phyloP scores from a whole-genome alignment of 2,113 vertebrate species.

The Pampusana beccarii region DNA sequence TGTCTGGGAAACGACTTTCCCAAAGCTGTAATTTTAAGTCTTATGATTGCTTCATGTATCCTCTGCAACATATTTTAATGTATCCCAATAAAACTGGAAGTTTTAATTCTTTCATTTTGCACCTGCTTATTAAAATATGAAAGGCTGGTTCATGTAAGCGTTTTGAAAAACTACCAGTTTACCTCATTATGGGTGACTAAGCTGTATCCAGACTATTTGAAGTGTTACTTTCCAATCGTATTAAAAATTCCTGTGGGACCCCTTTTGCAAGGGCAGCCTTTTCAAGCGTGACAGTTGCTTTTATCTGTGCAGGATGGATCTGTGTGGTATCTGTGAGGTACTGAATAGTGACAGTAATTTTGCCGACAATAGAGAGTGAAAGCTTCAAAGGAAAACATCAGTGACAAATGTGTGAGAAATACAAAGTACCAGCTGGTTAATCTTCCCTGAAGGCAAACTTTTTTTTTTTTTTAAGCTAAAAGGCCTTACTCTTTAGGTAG shows the following conservation, averaged over 20 bases:
- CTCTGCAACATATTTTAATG: not conserved
- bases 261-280: not conserved
- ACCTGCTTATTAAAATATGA: conserved; percentile 65
- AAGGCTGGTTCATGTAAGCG: not conserved
- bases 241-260: not conserved
- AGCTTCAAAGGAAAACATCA: not conserved
- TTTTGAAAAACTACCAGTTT: not conserved
- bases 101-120: conserved; percentile 4
- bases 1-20: not conserved
- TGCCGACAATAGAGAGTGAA: not conserved
- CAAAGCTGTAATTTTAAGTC: not conserved
- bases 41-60: not conserved
- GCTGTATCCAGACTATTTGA: not conserved
- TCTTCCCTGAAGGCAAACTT: not conserved
- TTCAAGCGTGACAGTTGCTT: not conserved
- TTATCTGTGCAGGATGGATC: not conserved
- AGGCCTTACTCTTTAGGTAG: not conserved
- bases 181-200: not conserved
- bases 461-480: conserved; percentile 5
- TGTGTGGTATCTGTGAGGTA: not conserved
- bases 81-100: not conserved
- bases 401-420: conserved; percentile 15
- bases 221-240: not conserved
- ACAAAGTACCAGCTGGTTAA: conserved; percentile 27
- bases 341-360: conserved; percentile 14